A percentile compares a stretch with the other conserved stretches of the same genome.
These are phyloP conservation scores for Pseudotriccus pelzelni DNA, from an alignment of 2,797 vertebrate species.

Conservation along the genomic window DNA sequence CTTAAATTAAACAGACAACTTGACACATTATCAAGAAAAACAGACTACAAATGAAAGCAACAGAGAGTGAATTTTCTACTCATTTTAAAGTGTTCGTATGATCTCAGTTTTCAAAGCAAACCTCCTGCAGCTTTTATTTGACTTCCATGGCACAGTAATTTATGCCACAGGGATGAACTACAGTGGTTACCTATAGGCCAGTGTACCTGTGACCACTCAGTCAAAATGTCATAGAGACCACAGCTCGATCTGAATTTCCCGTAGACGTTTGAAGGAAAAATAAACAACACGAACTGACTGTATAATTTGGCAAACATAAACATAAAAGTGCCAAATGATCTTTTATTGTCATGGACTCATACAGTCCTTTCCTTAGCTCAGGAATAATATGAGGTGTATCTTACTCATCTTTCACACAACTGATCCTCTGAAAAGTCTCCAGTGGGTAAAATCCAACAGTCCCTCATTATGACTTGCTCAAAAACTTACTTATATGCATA, in stretches of 20 bases:
- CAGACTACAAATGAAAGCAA: background rate
- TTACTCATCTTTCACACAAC: background rate
- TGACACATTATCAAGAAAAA: background rate
- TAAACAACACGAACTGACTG: accelerated
- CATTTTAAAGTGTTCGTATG: background rate
- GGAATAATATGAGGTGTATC: background rate
- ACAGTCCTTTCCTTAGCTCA: background rate
- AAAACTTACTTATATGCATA: background rate
- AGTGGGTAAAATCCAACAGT: background rate
- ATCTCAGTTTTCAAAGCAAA: background rate
- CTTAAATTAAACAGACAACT: background rate
- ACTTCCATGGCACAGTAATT: background rate
- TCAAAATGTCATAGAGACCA: background rate
- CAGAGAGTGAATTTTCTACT: background rate
- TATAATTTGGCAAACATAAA: background rate
- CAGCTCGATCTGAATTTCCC: background rate
- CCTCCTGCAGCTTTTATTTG: background rate
- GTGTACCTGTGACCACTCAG: background rate
- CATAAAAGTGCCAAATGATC: background rate
- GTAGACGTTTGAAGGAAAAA: background rate
- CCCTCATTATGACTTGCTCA: background rate
- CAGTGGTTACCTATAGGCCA: background rate
- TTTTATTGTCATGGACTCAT: background rate
- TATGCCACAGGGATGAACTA: background rate
- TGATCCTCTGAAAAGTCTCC: background rate